These are phyloP conservation scores for Bombus pyrosoma DNA, from an alignment of 1,140 invertebrate species.

Conservation along the genomic window DNA sequence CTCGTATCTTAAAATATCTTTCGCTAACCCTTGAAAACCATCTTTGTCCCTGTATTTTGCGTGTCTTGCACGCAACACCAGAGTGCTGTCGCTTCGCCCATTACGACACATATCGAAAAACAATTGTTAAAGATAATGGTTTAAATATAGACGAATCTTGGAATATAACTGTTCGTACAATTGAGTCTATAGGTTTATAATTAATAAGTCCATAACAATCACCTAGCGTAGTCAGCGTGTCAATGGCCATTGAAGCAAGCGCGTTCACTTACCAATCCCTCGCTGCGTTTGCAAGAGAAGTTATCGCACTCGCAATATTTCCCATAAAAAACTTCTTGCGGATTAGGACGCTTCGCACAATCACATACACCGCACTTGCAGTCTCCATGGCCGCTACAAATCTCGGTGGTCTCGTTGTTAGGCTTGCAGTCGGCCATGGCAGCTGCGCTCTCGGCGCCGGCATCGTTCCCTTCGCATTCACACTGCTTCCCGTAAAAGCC, in stretches of 20 bases:
- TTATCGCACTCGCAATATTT: constrained; percentile 90
- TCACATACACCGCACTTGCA: constrained; percentile 87
- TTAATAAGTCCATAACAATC: no score
- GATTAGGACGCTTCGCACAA: constrained; percentile 82
- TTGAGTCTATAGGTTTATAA: no score
- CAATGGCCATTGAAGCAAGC: neutral
- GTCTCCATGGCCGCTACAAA: constrained; percentile 84
- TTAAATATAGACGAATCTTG: no score
- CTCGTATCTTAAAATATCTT: neutral
- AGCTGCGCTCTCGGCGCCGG: constrained; percentile 49
- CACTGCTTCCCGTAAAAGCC: constrained; percentile 87
- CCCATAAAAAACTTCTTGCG: constrained; percentile 82
- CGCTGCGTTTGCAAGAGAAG: constrained; percentile 86
- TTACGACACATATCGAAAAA: no score
- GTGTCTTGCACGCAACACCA: no score
- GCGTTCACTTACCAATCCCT: constrained; percentile 73
- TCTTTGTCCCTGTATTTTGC: neutral
- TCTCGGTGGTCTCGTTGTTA: constrained; percentile 59
- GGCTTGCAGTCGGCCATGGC: constrained; percentile 55
- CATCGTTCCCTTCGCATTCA: constrained; percentile 84
- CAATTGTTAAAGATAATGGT: no score
- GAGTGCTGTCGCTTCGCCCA: no score
- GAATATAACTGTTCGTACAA: no score
- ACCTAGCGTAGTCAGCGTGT: no score
- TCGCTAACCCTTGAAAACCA: neutral